Evolutionary conservation across 2,888 invertebrate genomes (phyloP).

Genomic region (Oligia fasciuncula): DNA sequence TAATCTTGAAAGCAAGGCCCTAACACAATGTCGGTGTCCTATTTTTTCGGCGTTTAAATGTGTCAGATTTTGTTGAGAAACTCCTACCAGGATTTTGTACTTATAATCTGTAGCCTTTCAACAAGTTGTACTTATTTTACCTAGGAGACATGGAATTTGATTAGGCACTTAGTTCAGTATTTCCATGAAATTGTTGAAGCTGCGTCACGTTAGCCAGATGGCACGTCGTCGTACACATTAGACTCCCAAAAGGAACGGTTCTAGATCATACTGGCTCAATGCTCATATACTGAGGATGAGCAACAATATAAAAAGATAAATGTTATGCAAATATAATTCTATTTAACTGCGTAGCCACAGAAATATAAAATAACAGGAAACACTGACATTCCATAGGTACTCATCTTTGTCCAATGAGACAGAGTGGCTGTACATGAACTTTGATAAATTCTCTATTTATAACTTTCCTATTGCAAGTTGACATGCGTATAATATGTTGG

Average conservation of each 20-base stretch:
- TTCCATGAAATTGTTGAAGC: not conserved
- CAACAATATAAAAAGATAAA: slow-evolving; percentile 43
- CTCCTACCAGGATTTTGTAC: not conserved
- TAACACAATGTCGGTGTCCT: slow-evolving; percentile 37
- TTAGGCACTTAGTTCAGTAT: not conserved
- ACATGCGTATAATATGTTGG: slow-evolving; percentile 27
- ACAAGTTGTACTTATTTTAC: not conserved
- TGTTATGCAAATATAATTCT: slow-evolving; percentile 54
- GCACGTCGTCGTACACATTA: slow-evolving; percentile 17
- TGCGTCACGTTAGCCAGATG: slow-evolving; percentile 26
- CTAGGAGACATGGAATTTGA: not conserved
- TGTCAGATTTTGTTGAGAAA: slow-evolving; percentile 10
- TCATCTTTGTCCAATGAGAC: slow-evolving; percentile 67
- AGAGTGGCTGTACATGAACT: slow-evolving; percentile 62
- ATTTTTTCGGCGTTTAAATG: slow-evolving; percentile 27
- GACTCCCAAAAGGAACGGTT: slow-evolving; percentile 5
- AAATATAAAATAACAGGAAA: slow-evolving; percentile 64
- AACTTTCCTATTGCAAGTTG: slow-evolving; percentile 58
- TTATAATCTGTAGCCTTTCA: not conserved
- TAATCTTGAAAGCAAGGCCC: slow-evolving; percentile 60
- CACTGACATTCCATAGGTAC: slow-evolving; percentile 60
- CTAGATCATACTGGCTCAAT: slow-evolving; percentile 3
- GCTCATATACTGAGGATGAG: slow-evolving; percentile 9
- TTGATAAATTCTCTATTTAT: slow-evolving; percentile 68
- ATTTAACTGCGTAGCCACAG: slow-evolving; percentile 42